Evolutionary conservation across 1,140 invertebrate genomes (phyloP), one percentile per base, ranked within the genome.

Genomic region (Lysiphlebus fabarum): DNA sequence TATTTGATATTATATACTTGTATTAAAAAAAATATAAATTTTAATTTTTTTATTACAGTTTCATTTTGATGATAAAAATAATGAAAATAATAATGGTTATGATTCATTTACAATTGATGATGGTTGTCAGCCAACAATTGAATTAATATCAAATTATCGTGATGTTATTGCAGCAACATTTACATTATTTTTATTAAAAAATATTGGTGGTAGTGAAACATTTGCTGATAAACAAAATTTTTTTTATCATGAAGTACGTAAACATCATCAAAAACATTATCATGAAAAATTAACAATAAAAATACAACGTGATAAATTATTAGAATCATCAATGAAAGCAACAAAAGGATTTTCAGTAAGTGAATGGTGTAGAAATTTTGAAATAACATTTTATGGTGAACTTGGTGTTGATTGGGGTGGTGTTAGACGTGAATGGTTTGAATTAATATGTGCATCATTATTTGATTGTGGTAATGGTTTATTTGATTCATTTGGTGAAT

Each of bases 201-300:
- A 96, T 81, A 95, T 96, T 70, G 94, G 93, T 50, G 94, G 94
- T 6, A 95, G 92, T 33, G 93, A 96, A 81, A 93, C 93, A 34
- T 97, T 97, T 71, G 92, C 93, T 79, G 93, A 96, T 73, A 96
- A 96, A 73, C 91, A 95, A 78, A 91, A 93, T 68, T 95, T 94
- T 78, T 96, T 96, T 79, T 94, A 95, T 77, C 92, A 93, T 73
- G 92, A 95, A 82, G 86, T 96, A 47, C 81, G 93, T 66, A 92
- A 92, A 67, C 87, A 87, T 72, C 91, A 90, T 80, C 87, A 89
- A 65, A 90, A 89, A 63, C 87, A 91, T 70, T 88, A 90, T 69
- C 91, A 95, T 72, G 91, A 93, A 67, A 91, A 90, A 71, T 73
- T 95, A 26, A 82, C 86, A 4, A 82, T 96, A 72, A 92, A 91